A percentile compares a stretch with the other conserved stretches of the same genome.
These are phyloP conservation scores for Smithornis capensis DNA, from an alignment of 2,113 vertebrate species.

Conservation along the genomic window DNA sequence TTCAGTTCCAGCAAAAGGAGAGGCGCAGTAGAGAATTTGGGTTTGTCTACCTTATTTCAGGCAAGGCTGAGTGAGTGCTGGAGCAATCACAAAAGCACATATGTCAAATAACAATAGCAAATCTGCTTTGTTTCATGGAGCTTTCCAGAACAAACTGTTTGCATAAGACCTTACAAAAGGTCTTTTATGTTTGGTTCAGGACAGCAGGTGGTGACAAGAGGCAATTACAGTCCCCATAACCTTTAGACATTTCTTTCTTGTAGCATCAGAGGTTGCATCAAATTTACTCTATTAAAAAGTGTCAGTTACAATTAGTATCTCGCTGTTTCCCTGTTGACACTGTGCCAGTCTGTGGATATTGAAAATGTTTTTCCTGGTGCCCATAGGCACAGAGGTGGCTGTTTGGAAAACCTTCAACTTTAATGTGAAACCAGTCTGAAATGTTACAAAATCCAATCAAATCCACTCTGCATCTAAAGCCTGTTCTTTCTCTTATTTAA, in stretches of 20 bases:
- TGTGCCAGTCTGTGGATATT: not conserved
- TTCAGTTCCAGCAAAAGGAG: not conserved
- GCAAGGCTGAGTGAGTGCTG: not conserved
- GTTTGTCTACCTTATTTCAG: not conserved
- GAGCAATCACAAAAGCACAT: not conserved
- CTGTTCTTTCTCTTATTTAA: not conserved
- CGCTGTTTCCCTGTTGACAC: rapidly evolving
- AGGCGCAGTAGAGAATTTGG: not conserved
- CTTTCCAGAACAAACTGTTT: slow-evolving; percentile 1
- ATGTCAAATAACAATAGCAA: not conserved
- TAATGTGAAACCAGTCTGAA: not conserved
- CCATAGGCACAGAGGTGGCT: not conserved
- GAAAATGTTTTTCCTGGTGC: not conserved
- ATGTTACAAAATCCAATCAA: rapidly evolving
- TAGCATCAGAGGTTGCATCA: not conserved
- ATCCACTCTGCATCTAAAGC: not conserved
- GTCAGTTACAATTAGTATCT: not conserved
- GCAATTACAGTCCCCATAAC: not conserved
- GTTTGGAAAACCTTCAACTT: not conserved
- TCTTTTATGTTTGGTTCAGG: not conserved
- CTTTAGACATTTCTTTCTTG: not conserved
- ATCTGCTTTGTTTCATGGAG: not conserved
- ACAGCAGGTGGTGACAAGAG: slow-evolving; percentile 35
- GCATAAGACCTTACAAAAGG: slow-evolving; percentile 2
- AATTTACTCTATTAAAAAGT: not conserved